These are phyloP conservation scores for Melopsittacus undulatus DNA, from an alignment of 2,797 vertebrate species.

Conservation along the genomic window DNA sequence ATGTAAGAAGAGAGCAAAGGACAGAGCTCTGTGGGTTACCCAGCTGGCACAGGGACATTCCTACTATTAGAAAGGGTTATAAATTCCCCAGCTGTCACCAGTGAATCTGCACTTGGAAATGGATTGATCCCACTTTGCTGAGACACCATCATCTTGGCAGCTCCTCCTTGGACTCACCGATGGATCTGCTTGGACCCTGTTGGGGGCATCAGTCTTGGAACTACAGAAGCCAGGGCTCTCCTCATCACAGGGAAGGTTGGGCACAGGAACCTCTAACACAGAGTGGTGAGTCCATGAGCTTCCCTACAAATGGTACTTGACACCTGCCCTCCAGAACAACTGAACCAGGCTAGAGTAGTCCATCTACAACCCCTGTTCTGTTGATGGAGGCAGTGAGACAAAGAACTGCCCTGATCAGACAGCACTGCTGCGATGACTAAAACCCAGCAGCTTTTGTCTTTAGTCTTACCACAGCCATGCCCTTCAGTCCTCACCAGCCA, in stretches of 20 bases:
- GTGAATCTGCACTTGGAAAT: constrained; percentile 29
- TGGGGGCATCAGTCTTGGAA: not conserved
- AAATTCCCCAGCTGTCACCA: not conserved
- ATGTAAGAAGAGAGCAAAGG: not conserved
- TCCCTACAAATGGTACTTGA: not conserved
- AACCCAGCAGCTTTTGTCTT: not conserved
- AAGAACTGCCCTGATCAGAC: not conserved
- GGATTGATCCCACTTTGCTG: not conserved
- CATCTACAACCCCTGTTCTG: not conserved
- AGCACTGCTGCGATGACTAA: accelerated
- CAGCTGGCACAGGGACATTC: not conserved
- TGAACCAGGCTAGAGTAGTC: not conserved
- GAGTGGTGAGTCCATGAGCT: not conserved
- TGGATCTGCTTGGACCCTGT: not conserved
- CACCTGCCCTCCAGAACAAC: not conserved
- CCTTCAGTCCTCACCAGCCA: not conserved
- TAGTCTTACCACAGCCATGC: accelerated
- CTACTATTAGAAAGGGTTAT: not conserved
- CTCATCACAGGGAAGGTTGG: not conserved
- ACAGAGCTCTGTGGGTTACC: constrained; percentile 6
- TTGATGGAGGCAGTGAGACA: not conserved
- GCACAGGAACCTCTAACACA: not conserved
- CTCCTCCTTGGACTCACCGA: not conserved
- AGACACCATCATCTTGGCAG: not conserved
- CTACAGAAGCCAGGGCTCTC: not conserved